Evolutionary conservation across 2,888 invertebrate species (phyloP), one percentile per base, ranked within the genome.

Genomic region (Megaustenia siamemsis): DNA sequence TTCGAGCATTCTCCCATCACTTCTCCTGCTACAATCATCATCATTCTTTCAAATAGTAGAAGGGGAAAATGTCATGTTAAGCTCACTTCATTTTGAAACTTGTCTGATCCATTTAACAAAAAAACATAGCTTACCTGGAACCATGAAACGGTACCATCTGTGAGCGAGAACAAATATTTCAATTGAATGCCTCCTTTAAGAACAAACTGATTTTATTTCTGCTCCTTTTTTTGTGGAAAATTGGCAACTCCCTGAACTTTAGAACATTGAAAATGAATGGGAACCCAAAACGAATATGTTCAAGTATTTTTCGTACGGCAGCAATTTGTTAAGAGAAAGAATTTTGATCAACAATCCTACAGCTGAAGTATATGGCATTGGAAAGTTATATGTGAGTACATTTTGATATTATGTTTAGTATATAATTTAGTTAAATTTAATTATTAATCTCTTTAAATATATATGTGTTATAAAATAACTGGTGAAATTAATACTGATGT

Each of bases 261-360:
- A 24, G 71, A 69, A 21, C 12, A 32, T n/a, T 71, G 28, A 82
- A 35, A 21, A 82, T 82, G 82, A 71, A 82, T 82, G 82, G 82
- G 35, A 60, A 71, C 28, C 71, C 32, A 71, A 73, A 73, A 60
- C 63, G 12, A 73, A 78, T 21, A 95, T 95, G 45, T 97, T 97
- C 93, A 94, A 96, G 56, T 98, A 98, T 94, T 98, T 97, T 94
- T 97, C 97, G 0, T 98, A 96, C 93, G 98, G 98, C 1, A 98
- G 98, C 93, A 98, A 98, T 94, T 95, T 98, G 93, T 94, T 97
- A 75, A 95, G 96, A 18, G 96, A 96, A 93, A 95, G 98, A 90
- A 96, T 98, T 89, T 97, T 95, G 88, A 95, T 97, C 49, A 96
- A 96, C 90, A 97, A 97, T 94, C 97, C 97, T 28, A 92, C 92